These are phyloP conservation scores for Patiria pectinifera DNA, from an alignment of 53 echinoderm and acorn worm genomes.

Conservation along the genomic window DNA sequence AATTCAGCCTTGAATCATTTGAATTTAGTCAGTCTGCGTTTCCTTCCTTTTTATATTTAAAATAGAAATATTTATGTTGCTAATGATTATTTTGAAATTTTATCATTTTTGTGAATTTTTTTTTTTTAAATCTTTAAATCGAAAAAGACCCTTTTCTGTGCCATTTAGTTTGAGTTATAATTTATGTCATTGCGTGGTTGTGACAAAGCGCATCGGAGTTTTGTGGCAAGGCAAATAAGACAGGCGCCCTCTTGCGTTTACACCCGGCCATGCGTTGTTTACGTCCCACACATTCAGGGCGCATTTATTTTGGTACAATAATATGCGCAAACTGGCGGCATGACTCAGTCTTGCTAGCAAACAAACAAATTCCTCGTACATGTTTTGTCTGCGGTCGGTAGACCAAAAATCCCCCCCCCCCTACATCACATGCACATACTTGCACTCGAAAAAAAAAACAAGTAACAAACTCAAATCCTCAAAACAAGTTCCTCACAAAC, in stretches of 20 bases:
- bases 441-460: background rate
- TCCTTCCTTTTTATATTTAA: no score
- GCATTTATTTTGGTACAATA: background rate
- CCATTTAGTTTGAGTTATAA: no score
- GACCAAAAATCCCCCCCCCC: background rate
- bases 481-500: background rate
- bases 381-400: conserved; percentile 51
- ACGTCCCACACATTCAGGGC: background rate
- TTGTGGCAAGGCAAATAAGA: background rate
- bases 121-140: no score
- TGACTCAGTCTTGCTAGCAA: background rate
- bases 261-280: background rate
- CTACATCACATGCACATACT: background rate
- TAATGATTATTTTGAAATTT: no score
- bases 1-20: no score
- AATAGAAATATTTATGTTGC: no score
- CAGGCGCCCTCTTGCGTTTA: conserved; percentile 35
- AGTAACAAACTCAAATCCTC: background rate
- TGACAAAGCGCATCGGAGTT: background rate
- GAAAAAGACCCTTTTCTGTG: no score
- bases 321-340: background rate
- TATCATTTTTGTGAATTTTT: no score
- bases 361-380: background rate
- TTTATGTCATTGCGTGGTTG: no score
- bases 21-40: no score